Evolutionary conservation across 2,113 vertebrate species (phyloP), one percentile per base, ranked within the genome.

Genomic region (Eubucco bourcierii): DNA sequence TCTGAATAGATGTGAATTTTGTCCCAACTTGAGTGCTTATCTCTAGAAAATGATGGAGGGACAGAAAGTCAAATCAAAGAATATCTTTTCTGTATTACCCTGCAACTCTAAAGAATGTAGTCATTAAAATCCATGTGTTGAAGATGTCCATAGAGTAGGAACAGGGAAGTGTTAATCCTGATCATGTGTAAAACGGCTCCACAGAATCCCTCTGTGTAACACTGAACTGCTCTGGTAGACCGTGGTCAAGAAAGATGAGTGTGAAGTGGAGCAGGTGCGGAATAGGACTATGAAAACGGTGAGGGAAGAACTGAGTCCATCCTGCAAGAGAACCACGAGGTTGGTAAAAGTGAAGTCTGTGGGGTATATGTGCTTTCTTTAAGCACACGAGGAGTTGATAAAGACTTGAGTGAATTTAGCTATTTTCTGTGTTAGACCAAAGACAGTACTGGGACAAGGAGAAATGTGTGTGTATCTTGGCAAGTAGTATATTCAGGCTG

Each of bases 251-350:
- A 50, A 44, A 6, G 58, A 21, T 15, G 20, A 50, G 8, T 11
- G 18, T 37, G 0, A 80, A 50, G 29, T 29, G 33, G 29, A 87
- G 41, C 19, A 59, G 29, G 39, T 56, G 25, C 39, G 24, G 60
- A 56, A 73, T 24, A 66, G 31, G 10, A 24, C 50, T 46, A 4
- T 53, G 31, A 41, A 68, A 46, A 33, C 8, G 19, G 31, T 28
- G 14, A 27, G 16, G 56, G 25, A 33, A 46, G 17, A 74, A 14
- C 61, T 15, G 67, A 53, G 78, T 33, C 56, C 1, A 1, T 15
- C 5, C 58, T 0, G 0, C 39, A 47, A 18, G 50, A 39, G 33
- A 66, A 73, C 20, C 5, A 21, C 0, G 7, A 58, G 61, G 44
- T 46, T 81, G 46, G 25, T 67, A 31, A 34, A 34, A 55, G 31